A percentile compares a stretch with the other conserved stretches of the same genome.
Conservation (phyloP, 1,140 invertebrate genomes). For the Lithobius niger region DNA sequence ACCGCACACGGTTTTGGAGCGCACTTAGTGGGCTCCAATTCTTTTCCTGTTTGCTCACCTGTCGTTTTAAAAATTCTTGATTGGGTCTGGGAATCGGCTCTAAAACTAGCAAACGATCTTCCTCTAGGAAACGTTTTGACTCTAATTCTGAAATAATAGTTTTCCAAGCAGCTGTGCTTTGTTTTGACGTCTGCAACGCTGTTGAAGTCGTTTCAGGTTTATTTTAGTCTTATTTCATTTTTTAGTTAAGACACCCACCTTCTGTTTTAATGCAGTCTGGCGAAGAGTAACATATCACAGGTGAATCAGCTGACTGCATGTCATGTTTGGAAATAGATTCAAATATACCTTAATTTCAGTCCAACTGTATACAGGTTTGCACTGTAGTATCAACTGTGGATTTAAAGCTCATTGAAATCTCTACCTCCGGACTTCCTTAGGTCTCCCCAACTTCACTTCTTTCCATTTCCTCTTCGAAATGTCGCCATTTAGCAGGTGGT, state of each 20-base stretch:
- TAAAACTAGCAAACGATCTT: neutral
- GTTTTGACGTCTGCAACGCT: neutral
- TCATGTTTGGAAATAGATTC: too few species aligned
- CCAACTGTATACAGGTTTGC: too few species aligned
- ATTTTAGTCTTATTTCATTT: neutral
- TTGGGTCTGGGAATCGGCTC: neutral
- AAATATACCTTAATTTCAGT: too few species aligned
- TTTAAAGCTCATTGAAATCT: too few species aligned
- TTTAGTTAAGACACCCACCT: neutral
- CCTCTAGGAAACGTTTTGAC: neutral
- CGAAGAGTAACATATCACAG: too few species aligned
- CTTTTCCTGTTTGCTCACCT: neutral
- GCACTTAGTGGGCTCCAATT: neutral
- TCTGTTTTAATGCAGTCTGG: neutral
- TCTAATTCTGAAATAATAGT: neutral
- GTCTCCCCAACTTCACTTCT: too few species aligned
- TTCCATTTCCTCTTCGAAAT: too few species aligned
- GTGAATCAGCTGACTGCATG: too few species aligned
- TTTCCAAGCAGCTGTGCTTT: neutral
- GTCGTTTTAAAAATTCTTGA: neutral
- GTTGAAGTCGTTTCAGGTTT: neutral
- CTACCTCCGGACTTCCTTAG: too few species aligned
- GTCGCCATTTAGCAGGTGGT: too few species aligned
- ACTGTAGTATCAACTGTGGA: too few species aligned
- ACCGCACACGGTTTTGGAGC: constrained; percentile 17